Conservation (phyloP, 1,140 invertebrate species). For the Cydia pomonella region DNA sequence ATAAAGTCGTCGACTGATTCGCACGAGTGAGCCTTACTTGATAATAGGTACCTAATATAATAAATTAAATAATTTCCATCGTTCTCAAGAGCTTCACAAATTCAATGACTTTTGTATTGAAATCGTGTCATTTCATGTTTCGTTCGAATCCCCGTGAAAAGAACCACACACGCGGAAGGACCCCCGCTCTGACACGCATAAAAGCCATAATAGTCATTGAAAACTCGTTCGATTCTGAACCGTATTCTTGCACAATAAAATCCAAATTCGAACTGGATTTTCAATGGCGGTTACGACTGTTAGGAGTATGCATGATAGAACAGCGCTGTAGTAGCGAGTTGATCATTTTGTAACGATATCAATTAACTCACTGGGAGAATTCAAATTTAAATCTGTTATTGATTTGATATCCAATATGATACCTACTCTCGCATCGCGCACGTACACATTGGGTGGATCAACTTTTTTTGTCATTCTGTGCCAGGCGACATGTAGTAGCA, state of each 20-base stretch:
- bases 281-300: not conserved
- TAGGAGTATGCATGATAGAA: no score
- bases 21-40: not conserved
- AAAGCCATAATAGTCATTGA: no score
- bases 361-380: not conserved
- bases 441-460: no score
- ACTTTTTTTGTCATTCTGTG: no score
- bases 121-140: not conserved
- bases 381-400: no score
- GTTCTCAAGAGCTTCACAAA: not conserved
- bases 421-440: not conserved
- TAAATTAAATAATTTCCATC: not conserved
- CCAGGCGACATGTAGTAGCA: no score
- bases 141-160: not conserved
- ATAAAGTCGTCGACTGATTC: no score
- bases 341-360: conserved; percentile 3
- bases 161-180: not conserved
- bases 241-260: not conserved
- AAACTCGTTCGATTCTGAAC: no score
- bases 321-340: not conserved
- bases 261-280: not conserved
- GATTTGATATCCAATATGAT: no score
- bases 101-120: not conserved
- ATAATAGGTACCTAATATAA: not conserved
- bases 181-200: no score